Evolutionary conservation across 2,888 invertebrate species (phyloP), one percentile per base, ranked within the genome.

Genomic region (Liopterus haemorrhoidalis): DNA sequence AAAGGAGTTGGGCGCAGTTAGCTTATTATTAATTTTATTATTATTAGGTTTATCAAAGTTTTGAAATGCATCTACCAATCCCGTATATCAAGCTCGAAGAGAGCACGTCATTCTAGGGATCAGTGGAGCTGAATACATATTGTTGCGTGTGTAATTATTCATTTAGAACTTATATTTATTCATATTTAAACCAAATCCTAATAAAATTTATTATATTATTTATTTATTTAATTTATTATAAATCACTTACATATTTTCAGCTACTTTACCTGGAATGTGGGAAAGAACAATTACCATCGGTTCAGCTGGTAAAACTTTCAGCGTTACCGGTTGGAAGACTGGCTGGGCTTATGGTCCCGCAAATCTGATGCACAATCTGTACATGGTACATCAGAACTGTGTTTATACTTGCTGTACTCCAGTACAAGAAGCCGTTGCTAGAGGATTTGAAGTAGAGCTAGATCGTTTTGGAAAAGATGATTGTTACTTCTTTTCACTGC

Each of bases 281-380:
- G 94, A 99, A 52, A 77, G 96, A 16, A 97, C 97, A 0, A 81
- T 99, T 22, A 96, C 97, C 0, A 81, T 99, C 51, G 95, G 97
- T 0, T 96, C 95, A 15, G 97, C 95, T 0, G 97, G 97, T 1
- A 99, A 97, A 75, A 92, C 94, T 1, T 96, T 97, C 72, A 93
- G 93, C 41, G 91, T 93, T 9, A 99, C 97, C 1, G 97, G 97
- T 3, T 94, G 94, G 94, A 95, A 88, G 75, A 79, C 82, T 2
- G 97, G 97, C 39, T 99, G 97, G 97, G 90, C 90, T 1, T 89
- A 95, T 65, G 96, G 88, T 0, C 95, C 96, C 0, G 76, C 79
- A 0, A 66, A 79, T 47, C 73, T 99, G 6, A 79, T 97, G 61
- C 66, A 70, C 27, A 89, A 93, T 63, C 66, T 94, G 44, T 84